Evolutionary conservation across 1,140 invertebrate species (phyloP), one percentile per base, ranked within the genome.

Genomic region (Sycophila sp.): DNA sequence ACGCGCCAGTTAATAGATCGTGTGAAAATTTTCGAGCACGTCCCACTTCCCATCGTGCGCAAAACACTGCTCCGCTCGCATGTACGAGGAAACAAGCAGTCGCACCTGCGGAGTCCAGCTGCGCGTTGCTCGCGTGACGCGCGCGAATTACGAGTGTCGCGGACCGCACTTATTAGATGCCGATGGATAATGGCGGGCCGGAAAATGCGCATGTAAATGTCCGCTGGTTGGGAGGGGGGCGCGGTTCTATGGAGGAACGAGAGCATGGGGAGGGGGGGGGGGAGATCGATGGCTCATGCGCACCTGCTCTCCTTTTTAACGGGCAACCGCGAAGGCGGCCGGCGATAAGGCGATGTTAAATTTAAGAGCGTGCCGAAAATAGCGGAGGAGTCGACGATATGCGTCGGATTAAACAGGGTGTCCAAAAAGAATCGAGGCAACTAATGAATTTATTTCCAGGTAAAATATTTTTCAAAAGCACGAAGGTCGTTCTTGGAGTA

Each of bases 171-270:
- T 56, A 63, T 56, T 63, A 70, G 68, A 64, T 70, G 58, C 49
- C 68, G 38, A 70, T 70, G 51, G 49, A 63, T 70, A 53, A 63
- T 47, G n/a, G 28, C 15, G n/a, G n/a, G 36, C 30, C 38, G 38
- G 26, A 56, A 63, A 63, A 69, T 69, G 66, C 45, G 47, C 47
- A 47, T 60, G 55, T 59, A 62, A 62, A 40, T 69, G 45, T 36
- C 26, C 55, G n/a, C n/a, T 40, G 11, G 34, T 32, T 10, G 28
- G 42, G 34, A 51, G 26, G 51, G 47, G 11, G n/a, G 32, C 45
- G 28, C 24, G 17, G 11, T 56, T 40, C 51, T 38, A 38, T 2
- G 1, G 36, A 15, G n/a, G 13, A 40, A 4, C 13, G 11, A 15
- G 11, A 15, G n/a, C n/a, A 40, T 40, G n/a, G 0, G 13, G 36